Conservation (phyloP, 2,113 vertebrate species). For the Pteropus alecto region DNA sequence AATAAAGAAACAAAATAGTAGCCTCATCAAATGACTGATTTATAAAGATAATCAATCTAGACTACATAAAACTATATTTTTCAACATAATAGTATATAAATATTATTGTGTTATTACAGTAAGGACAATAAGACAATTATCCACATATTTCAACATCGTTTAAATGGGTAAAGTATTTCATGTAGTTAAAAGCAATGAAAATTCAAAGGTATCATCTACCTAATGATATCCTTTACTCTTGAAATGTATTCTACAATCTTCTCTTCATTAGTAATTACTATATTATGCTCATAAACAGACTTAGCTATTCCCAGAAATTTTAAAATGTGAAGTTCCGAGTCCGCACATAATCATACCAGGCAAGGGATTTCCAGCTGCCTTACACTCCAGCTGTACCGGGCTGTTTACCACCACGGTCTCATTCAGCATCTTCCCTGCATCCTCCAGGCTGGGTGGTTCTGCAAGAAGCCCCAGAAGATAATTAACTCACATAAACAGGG, state of each 20-base stretch:
- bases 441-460: constrained; percentile 93
- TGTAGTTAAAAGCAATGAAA: not conserved
- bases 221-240: not conserved
- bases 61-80: not conserved
- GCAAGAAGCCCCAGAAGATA: constrained; percentile 49
- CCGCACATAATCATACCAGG: constrained; percentile 84
- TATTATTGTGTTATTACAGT: not conserved
- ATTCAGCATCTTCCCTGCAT: constrained; percentile 88
- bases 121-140: not conserved
- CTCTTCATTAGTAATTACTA: not conserved
- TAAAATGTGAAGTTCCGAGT: not conserved
- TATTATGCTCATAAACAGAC: not conserved
- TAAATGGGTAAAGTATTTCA: not conserved
- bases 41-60: not conserved
- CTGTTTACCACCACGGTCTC: constrained; percentile 91
- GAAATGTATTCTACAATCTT: not conserved
- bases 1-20: not conserved
- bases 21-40: not conserved
- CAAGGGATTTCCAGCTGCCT: constrained; percentile 89
- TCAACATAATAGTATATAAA: not conserved
- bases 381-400: constrained; percentile 91
- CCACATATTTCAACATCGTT: not conserved
- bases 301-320: not conserved
- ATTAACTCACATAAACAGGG: not conserved
- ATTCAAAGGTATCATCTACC: not conserved